Evolutionary conservation across 1,140 invertebrate species (phyloP).

Genomic region (Euglossa dilemma): DNA sequence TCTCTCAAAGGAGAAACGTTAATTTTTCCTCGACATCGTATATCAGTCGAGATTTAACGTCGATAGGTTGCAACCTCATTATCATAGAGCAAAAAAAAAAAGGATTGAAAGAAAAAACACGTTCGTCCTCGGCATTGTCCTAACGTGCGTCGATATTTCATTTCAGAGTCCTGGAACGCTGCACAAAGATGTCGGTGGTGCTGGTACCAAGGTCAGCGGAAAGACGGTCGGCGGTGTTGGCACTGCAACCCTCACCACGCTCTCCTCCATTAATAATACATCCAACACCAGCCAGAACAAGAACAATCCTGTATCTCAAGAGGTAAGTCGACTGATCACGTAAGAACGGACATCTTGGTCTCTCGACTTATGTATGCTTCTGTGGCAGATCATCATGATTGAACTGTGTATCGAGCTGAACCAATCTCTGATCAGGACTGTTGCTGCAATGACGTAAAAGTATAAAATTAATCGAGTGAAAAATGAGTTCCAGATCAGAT

Average conservation of each 20-base stretch:
- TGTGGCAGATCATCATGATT: not conserved
- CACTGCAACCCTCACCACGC: slow-evolving; percentile 80
- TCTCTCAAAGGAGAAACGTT: not conserved
- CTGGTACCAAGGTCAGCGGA: slow-evolving; percentile 80
- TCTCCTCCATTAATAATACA: slow-evolving; percentile 81
- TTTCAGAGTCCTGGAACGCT: slow-evolving; percentile 82
- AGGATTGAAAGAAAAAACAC: not conserved
- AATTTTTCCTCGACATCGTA: slow-evolving; percentile 7
- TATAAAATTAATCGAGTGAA: not conserved
- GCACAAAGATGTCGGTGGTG: slow-evolving; percentile 81
- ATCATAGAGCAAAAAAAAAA: slow-evolving; percentile 29
- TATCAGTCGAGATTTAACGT: slow-evolving; percentile 23
- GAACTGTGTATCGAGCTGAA: not conserved
- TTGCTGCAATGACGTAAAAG: not conserved
- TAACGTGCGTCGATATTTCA: slow-evolving; percentile 59
- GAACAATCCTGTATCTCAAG: slow-evolving; percentile 78
- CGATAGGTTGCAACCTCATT: slow-evolving; percentile 9
- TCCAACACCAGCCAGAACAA: slow-evolving; percentile 79
- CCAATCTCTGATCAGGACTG: not conserved
- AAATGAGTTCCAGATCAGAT: not conserved
- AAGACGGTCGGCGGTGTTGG: slow-evolving; percentile 80
- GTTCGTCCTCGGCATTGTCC: slow-evolving; percentile 3
- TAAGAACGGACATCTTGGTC: slow-evolving; percentile 12
- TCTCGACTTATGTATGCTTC: not conserved
- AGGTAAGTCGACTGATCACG: slow-evolving; percentile 72